Conservation (phyloP, 2,888 invertebrate genomes). For the Pyrochroa serraticornis region DNA sequence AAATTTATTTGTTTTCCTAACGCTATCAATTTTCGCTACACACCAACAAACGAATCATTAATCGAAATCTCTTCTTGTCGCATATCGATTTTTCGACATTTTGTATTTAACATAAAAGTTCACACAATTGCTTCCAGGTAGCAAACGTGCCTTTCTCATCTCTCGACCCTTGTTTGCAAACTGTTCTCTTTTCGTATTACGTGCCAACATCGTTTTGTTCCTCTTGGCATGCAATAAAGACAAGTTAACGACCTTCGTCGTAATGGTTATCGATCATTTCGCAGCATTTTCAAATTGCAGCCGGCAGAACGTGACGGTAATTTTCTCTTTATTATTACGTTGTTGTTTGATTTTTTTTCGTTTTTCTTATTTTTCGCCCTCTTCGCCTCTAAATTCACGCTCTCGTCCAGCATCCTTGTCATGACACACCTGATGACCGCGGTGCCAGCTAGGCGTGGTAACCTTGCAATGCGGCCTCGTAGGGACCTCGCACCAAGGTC, state of each 20-base stretch:
- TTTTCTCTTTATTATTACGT: slow-evolving; percentile 6
- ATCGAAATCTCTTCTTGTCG: too few species aligned
- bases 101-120: too few species aligned
- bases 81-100: too few species aligned
- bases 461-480: slow-evolving; percentile 55
- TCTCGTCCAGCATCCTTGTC: slow-evolving; percentile 30
- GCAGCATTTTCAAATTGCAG: neutral
- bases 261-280: slow-evolving; percentile 10
- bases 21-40: too few species aligned
- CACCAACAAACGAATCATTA: too few species aligned
- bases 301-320: slow-evolving; percentile 1
- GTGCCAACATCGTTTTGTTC: neutral
- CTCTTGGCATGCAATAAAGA: neutral
- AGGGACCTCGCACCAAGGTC: slow-evolving; percentile 52
- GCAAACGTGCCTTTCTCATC: too few species aligned
- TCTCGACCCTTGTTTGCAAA: neutral
- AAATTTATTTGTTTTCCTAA: too few species aligned
- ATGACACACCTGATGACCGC: slow-evolving; percentile 47
- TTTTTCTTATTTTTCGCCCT: neutral
- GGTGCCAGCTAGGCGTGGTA: slow-evolving; percentile 51
- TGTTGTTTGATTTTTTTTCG: neutral
- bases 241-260: slow-evolving; percentile 3
- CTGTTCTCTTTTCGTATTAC: neutral
- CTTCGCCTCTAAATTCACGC: slow-evolving; percentile 18
- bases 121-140: too few species aligned